These are phyloP conservation scores for Thecophora atra DNA, from an alignment of 2,888 invertebrate genomes.

Conservation along the genomic window DNA sequence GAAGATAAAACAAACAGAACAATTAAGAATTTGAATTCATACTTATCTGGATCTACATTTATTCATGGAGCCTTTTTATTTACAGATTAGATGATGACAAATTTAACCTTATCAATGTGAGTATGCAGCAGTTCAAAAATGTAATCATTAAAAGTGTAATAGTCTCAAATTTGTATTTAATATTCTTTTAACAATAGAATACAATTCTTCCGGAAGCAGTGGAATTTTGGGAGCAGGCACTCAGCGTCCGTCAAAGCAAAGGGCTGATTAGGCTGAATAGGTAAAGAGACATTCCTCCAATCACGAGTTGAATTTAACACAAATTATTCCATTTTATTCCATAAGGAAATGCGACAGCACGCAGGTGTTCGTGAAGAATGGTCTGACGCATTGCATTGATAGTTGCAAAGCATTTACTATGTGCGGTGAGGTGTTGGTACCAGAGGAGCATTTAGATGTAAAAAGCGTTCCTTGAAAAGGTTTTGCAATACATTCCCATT, in stretches of 20 bases:
- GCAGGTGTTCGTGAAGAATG: conserved; percentile 86
- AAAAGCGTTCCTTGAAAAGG: conserved; percentile 61
- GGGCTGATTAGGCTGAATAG: conserved; percentile 88
- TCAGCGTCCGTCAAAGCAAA: conserved; percentile 87
- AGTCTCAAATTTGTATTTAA: neutral
- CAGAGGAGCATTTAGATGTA: conserved; percentile 92
- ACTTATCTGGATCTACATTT: too few species aligned
- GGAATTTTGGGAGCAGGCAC: conserved; percentile 91
- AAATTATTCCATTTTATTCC: conserved; percentile 42
- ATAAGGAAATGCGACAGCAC: conserved; percentile 87
- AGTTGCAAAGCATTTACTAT: conserved; percentile 84
- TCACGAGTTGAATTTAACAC: neutral
- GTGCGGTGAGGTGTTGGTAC: conserved; percentile 96
- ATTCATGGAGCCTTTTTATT: conserved; percentile 29
- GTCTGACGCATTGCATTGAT: conserved; percentile 87
- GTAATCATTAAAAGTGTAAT: neutral
- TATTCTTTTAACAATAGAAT: conserved; percentile 69
- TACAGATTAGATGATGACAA: conserved; percentile 83
- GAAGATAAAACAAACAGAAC: too few species aligned
- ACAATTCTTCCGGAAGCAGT: conserved; percentile 92
- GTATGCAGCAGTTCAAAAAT: conserved; percentile 64
- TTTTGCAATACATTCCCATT: neutral
- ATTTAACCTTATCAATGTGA: conserved; percentile 89
- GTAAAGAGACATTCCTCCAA: conserved; percentile 66
- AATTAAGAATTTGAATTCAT: too few species aligned